Percentiles rank a stretch among this genome's conserved stretches.
Evolutionary conservation across 2,113 vertebrate species (phyloP).

Genomic region (Kryptolebias marmoratus): DNA sequence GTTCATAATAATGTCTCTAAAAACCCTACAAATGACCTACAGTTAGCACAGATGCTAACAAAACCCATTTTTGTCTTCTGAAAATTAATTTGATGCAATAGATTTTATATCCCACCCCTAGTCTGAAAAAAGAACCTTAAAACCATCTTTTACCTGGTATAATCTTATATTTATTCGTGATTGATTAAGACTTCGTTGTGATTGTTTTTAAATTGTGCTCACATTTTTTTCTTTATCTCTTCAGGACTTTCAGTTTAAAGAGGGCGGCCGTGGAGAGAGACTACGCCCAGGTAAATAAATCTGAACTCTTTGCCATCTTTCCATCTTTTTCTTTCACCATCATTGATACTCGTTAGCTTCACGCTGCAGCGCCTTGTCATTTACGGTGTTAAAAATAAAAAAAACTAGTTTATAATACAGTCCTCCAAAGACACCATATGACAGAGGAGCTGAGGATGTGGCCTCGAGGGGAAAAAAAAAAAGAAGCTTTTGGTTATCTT

Average conservation of each 20-base stretch:
- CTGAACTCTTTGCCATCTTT: background rate
- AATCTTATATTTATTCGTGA: too few species aligned
- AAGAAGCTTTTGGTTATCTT: slow-evolving; percentile 28
- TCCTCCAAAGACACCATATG: slow-evolving; percentile 29
- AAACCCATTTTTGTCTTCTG: too few species aligned
- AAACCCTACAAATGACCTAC: too few species aligned
- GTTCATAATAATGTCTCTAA: too few species aligned
- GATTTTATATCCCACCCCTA: too few species aligned
- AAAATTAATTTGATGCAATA: too few species aligned
- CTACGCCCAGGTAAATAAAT: slow-evolving; percentile 79
- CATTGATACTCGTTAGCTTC: slow-evolving; percentile 15
- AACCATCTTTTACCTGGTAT: too few species aligned
- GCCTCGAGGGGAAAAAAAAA: background rate
- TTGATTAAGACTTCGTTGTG: background rate
- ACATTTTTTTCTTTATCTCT: background rate
- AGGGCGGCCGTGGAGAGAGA: slow-evolving; percentile 78
- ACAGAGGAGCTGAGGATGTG: slow-evolving; percentile 36
- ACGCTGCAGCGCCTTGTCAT: slow-evolving; percentile 43
- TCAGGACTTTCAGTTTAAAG: slow-evolving; percentile 80
- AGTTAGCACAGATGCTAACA: too few species aligned
- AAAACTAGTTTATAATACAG: background rate
- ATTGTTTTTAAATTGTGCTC: background rate
- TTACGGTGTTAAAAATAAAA: slow-evolving; percentile 41
- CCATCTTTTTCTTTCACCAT: background rate
- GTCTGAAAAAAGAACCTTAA: too few species aligned